These are phyloP conservation scores for Unio pictorum DNA, from an alignment of 2,888 invertebrate species.

Conservation along the genomic window DNA sequence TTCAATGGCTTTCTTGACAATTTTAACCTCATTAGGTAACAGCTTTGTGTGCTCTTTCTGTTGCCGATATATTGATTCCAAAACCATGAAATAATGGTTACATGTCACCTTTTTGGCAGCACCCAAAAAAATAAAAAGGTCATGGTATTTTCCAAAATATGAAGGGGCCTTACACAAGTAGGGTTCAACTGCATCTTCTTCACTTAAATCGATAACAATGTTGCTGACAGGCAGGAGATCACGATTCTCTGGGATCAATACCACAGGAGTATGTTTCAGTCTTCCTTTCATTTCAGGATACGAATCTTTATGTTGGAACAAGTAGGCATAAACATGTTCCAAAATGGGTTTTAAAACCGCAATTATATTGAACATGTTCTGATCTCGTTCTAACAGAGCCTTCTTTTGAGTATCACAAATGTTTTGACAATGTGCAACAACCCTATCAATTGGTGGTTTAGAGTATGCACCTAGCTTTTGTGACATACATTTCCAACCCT, in stretches of 20 bases:
- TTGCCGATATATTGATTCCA: slow-evolving; percentile 1
- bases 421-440: slow-evolving; percentile 25
- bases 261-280: slow-evolving; percentile 5
- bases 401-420: slow-evolving; percentile 13
- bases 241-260: slow-evolving; percentile 8
- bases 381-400: not conserved
- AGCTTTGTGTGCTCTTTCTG: too few species aligned
- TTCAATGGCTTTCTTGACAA: too few species aligned
- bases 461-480: slow-evolving; percentile 14
- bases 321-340: slow-evolving; percentile 8
- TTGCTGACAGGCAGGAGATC: not conserved
- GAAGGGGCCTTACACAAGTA: slow-evolving; percentile 9
- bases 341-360: not conserved
- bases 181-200: slow-evolving; percentile 8
- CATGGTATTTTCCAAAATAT: slow-evolving; percentile 2
- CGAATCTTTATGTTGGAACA: too few species aligned
- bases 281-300: slow-evolving; percentile 5
- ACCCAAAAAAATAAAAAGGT: slow-evolving; percentile 12
- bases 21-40: too few species aligned
- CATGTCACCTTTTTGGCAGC: slow-evolving; percentile 2
- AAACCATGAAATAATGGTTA: slow-evolving; percentile 6
- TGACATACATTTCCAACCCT: not conserved
- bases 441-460: slow-evolving; percentile 11
- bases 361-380: too few species aligned
- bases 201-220: not conserved